Base-by-base conservation (phyloP, 2,113 vertebrate species). In the Hiodon tergisus region DNA sequence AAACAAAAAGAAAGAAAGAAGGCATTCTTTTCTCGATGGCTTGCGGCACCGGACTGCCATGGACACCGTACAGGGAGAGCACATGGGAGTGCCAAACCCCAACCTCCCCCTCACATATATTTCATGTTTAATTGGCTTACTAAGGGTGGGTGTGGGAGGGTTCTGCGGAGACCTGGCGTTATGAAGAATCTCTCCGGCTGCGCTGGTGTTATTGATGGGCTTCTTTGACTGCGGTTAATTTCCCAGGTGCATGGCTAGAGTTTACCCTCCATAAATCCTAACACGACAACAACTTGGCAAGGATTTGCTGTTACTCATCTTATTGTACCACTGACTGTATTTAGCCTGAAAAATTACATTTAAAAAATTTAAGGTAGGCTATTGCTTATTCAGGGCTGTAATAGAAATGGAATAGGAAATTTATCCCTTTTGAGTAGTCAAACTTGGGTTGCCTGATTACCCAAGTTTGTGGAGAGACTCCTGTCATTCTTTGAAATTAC, bases 81-180 rank as follows among this genome's bases (percentile, higher is more conserved):
- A 70, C 53, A 31, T 10, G 5, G 52, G 9, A 70, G 6, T 70
- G 54, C 10, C 17, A 1, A 7, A 10, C 66, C 66, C 65, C 67
- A 6, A 31, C 3, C 47, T 9, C 31, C 6, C 65, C 65, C 68
- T 17, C 52, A 55, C 55, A 9, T 48, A 4, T 48, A 11, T 46
- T 71, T 59, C 61, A 63, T 77, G 68, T 73, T 81, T 86, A 86
- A 90, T 88, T 86, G 86, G 83, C 81, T 69, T 65, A 31, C 76
- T 76, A 55, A 57, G 75, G 31, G 31, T 31, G 31, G 31, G 31
- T 31, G 31, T 31, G 78, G 78, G 78, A 78, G 71, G 50, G 60
- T 77, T 77, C 81, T 79, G 6, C 57, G 70, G 82, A 78, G 84
- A 79, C 78, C 67, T 31, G 58, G 60, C 81, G 79, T 74, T 76